Percentiles rank a stretch among this genome's conserved stretches.
phyloP scores from a whole-genome alignment of 2,113 vertebrate genomes.

The Cyphomyrus discorhynchus region DNA sequence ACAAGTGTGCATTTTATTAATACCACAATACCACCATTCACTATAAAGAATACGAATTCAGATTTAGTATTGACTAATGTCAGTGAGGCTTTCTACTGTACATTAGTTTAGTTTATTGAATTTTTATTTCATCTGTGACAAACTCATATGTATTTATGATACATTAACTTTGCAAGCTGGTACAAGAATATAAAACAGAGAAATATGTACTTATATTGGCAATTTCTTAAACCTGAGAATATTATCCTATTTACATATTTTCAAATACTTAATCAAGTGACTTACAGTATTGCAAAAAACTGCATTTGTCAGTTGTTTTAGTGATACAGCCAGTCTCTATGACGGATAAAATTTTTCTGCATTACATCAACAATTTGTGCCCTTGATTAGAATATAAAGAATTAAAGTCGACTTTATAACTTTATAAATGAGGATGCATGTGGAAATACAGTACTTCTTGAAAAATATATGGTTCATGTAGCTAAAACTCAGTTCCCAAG shows the following conservation, averaged over 20 bases:
- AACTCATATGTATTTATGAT: not conserved
- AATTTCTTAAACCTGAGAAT: not conserved
- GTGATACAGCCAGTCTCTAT: not conserved
- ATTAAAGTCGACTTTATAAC: constrained; percentile 12
- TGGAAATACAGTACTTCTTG: constrained; percentile 18
- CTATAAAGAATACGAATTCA: not conserved
- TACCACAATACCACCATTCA: not conserved
- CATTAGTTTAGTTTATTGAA: not conserved
- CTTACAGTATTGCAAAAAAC: not conserved
- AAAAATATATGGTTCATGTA: constrained; percentile 30
- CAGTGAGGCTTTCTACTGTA: not conserved
- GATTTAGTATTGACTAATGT: not conserved
- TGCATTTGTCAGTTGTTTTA: not conserved
- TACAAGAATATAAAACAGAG: not conserved
- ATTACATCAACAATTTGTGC: constrained; percentile 13
- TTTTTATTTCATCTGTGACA: not conserved
- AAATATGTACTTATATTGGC: not conserved
- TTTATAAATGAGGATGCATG: constrained; percentile 15
- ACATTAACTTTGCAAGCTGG: not conserved
- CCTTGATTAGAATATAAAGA: not conserved
- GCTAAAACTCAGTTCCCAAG: constrained; percentile 12
- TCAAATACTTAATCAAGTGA: not conserved
- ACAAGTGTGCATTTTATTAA: not conserved
- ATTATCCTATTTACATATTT: not conserved
- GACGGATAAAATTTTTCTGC: not conserved